Conservation (phyloP, 1,140 invertebrate species). For the Cecropterus lyciades region DNA sequence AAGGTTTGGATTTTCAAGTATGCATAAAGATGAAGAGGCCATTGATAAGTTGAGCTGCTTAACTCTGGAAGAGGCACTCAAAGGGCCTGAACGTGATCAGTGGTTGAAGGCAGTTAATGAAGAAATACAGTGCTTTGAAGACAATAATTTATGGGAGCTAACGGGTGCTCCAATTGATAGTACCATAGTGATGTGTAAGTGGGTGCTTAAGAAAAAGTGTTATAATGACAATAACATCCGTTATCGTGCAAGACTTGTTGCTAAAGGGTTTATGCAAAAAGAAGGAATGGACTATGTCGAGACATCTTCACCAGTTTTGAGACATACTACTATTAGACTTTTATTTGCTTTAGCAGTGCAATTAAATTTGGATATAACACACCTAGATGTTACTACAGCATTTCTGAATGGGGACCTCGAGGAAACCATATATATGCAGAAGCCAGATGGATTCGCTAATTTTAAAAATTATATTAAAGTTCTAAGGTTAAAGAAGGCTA, state of each 20-base stretch:
- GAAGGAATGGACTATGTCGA: conserved; percentile 3
- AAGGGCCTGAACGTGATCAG: background rate
- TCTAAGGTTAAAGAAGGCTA: background rate
- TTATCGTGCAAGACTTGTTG: conserved; percentile 8
- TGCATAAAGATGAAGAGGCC: background rate
- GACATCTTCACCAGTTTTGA: background rate
- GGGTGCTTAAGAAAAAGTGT: conserved; percentile 7
- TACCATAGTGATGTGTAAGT: conserved; percentile 11
- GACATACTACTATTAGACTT: background rate
- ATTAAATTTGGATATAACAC: background rate
- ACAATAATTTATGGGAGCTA: conserved; percentile 11
- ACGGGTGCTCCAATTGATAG: background rate
- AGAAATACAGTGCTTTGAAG: conserved; percentile 1
- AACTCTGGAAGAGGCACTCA: background rate
- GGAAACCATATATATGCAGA: conserved; percentile 1
- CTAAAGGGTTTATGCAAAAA: conserved; percentile 6
- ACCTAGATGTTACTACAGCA: conserved; percentile 2
- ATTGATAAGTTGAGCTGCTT: too few species aligned
- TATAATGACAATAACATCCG: background rate
- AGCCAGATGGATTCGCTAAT: background rate
- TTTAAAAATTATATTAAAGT: background rate
- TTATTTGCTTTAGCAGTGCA: conserved; percentile 2
- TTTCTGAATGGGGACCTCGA: conserved; percentile 3
- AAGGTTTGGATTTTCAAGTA: conserved; percentile 8
- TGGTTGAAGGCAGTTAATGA: conserved; percentile 6